Base-by-base conservation (phyloP, 2,113 vertebrate species). In the Ondatra zibethicus region DNA sequence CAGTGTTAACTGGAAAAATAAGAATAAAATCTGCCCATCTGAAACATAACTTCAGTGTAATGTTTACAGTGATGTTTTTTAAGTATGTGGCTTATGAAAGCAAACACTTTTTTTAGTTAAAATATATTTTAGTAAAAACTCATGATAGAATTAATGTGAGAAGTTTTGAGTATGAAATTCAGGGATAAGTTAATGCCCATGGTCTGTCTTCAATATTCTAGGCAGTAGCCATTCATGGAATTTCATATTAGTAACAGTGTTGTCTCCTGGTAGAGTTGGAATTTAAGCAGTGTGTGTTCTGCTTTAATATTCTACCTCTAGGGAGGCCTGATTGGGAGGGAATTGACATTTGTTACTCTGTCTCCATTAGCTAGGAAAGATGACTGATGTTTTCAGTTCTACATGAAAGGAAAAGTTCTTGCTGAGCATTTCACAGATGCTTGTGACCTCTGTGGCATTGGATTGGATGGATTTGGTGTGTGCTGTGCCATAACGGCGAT, bases 251-350 rank as follows among this genome's bases (percentile, higher is more conserved):
- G 76, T 36, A 87, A 31, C 68, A 82, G 7, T 85, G 95, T 50
- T 88, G 6, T 80, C 76, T 25, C 42, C 88, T 96, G 68, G 47
- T 94, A n/a, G 14, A 72, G n/a, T 75, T 98, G n/a, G 84, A 96
- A 52, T 81, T 97, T 97, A 78, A 96, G 93, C 42, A 85, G 31
- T 84, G 12, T 78, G n/a, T 93, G 88, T 65, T 92, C 96, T 95
- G 96, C 96, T 96, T 89, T 97, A 85, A 78, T 97, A 97, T 97
- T 97, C 97, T 98, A 98, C 89, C 98, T 97, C 89, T 96, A 97
- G 75, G 61, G 92, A 92, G 92, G 87, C 96, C 94, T 96, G 95
- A 88, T 90, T 93, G 93, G 89, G 95, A 94, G 73, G 91, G 90
- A 92, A 50, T 97, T 97, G 47, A 77, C 89, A 12, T 77, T 89